Conservation (phyloP, 2,113 vertebrate genomes). For the Uropsilus gracilis region DNA sequence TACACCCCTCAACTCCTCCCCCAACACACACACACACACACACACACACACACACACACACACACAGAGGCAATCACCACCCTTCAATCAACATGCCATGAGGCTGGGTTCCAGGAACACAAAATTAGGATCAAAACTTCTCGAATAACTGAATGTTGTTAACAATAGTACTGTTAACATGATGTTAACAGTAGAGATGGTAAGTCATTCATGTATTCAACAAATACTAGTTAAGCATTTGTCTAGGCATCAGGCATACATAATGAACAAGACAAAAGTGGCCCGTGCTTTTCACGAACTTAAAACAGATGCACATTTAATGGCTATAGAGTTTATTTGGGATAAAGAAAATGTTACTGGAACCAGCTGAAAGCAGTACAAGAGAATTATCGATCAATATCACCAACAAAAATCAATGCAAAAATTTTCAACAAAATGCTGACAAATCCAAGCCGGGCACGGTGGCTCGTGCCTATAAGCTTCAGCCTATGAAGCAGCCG, state of each 20-base stretch:
- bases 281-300: neutral
- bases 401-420: too few relatives aligned
- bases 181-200: neutral
- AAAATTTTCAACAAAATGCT: too few relatives aligned
- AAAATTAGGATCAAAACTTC: neutral
- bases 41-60: neutral
- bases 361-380: too few relatives aligned
- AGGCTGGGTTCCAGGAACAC: neutral
- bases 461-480: too few relatives aligned
- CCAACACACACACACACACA: neutral
- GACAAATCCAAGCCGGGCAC: too few relatives aligned
- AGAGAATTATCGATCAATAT: too few relatives aligned
- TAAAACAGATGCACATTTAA: neutral
- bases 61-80: neutral
- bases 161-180: too few relatives aligned
- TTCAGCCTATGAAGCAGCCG: too few relatives aligned
- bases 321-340: neutral
- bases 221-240: neutral
- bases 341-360: neutral
- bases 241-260: neutral
- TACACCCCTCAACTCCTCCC: too few relatives aligned
- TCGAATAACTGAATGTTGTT: neutral
- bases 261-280: neutral
- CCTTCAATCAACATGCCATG: neutral
- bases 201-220: neutral